Evolutionary conservation across 2,888 invertebrate genomes (phyloP).

Genomic region (Galeruca laticollis): DNA sequence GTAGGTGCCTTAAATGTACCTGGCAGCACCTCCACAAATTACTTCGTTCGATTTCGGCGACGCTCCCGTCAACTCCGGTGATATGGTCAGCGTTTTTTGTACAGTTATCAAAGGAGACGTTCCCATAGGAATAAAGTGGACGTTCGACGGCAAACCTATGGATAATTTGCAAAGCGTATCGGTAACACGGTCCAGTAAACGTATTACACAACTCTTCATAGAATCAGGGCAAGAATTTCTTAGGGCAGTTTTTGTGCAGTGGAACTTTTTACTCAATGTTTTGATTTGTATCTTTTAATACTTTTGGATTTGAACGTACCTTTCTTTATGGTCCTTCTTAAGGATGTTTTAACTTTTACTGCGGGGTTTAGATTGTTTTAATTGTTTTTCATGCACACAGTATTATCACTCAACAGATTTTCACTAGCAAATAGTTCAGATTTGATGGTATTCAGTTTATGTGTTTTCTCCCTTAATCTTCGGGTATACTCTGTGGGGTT

Average conservation of each 20-base stretch:
- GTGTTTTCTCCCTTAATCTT: too few relatives aligned
- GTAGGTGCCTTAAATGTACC: slow-evolving; percentile 45
- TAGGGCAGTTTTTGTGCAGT: slow-evolving; percentile 69
- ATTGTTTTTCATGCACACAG: too few relatives aligned
- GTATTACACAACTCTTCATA: slow-evolving; percentile 69
- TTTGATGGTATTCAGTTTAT: too few relatives aligned
- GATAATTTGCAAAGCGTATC: slow-evolving; percentile 62
- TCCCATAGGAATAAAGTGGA: slow-evolving; percentile 67
- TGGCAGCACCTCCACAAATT: slow-evolving; percentile 60
- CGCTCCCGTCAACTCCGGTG: slow-evolving; percentile 73
- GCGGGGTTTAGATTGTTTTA: too few relatives aligned
- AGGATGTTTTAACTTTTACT: too few relatives aligned
- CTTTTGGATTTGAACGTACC: too few relatives aligned
- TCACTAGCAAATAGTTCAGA: too few relatives aligned
- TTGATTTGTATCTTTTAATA: too few relatives aligned
- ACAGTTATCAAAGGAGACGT: slow-evolving; percentile 77
- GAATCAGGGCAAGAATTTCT: slow-evolving; percentile 69
- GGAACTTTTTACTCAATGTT: too few relatives aligned
- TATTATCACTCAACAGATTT: too few relatives aligned
- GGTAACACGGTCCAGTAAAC: slow-evolving; percentile 66
- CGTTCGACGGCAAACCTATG: slow-evolving; percentile 63
- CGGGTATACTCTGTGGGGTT: too few relatives aligned
- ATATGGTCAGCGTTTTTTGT: slow-evolving; percentile 74
- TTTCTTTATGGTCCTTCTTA: too few relatives aligned
- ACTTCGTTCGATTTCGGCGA: slow-evolving; percentile 68